phyloP scores from a whole-genome alignment of 2,888 invertebrate genomes.

The Orchestes rusci region DNA sequence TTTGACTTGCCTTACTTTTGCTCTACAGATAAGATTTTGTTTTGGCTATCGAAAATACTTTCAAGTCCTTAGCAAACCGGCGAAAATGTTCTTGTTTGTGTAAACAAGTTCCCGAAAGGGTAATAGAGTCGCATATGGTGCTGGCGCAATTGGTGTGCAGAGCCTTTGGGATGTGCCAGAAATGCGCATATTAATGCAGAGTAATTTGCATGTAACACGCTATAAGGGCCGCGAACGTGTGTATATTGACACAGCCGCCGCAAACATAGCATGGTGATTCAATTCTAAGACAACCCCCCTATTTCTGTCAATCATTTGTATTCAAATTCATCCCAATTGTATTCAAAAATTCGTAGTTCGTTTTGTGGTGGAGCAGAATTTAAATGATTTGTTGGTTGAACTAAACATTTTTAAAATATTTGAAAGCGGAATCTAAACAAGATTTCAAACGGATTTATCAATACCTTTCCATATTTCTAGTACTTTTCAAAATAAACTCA shows the following conservation, averaged over 20 bases:
- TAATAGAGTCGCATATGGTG: constrained; percentile 31
- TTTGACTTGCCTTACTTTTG: too few relatives aligned
- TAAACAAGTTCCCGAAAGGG: constrained; percentile 40
- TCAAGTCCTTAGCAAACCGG: too few relatives aligned
- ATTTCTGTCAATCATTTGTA: constrained; percentile 39
- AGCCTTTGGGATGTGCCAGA: constrained; percentile 37
- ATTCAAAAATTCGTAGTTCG: too few relatives aligned
- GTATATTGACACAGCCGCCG: constrained; percentile 43
- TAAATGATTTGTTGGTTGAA: too few relatives aligned
- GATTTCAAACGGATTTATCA: too few relatives aligned
- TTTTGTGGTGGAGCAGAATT: too few relatives aligned
- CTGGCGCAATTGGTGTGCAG: constrained; percentile 18
- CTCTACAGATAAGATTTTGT: too few relatives aligned
- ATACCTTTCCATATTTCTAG: too few relatives aligned
- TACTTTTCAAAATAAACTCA: too few relatives aligned
- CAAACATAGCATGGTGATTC: constrained; percentile 24
- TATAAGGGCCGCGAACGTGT: constrained; percentile 35
- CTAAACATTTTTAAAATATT: too few relatives aligned
- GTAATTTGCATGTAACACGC: constrained; percentile 46
- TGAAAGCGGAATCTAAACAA: too few relatives aligned
- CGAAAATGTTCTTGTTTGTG: constrained; percentile 41
- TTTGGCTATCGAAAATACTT: too few relatives aligned
- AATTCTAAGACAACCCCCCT: constrained; percentile 29
- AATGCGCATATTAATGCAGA: constrained; percentile 43
- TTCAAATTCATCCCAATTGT: constrained; percentile 18